phyloP scores from a whole-genome alignment of 2,888 invertebrate species.

The Drosophila quinaria region DNA sequence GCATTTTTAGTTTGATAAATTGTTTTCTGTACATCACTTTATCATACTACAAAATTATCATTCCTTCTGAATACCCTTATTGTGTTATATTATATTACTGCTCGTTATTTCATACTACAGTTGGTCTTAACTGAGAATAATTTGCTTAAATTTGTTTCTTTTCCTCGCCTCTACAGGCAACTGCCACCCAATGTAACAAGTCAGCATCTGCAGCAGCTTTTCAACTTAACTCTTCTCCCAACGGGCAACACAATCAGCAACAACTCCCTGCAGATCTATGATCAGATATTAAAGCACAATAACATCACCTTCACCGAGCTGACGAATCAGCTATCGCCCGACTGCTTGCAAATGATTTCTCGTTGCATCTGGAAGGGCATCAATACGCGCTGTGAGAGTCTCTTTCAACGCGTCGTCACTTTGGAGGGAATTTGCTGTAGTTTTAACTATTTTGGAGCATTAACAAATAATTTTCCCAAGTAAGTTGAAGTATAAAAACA shows the following conservation, averaged over 20 bases:
- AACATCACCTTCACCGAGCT: conserved; percentile 75
- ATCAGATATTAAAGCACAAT: conserved; percentile 75
- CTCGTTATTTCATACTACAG: too few relatives aligned
- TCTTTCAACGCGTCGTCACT: conserved; percentile 87
- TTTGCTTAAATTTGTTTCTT: too few relatives aligned
- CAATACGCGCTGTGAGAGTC: conserved; percentile 87
- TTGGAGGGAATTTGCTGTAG: conserved; percentile 88
- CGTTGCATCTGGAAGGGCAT: conserved; percentile 89
- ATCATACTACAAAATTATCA: too few relatives aligned
- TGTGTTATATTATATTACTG: too few relatives aligned
- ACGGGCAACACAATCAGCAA: conserved; percentile 65
- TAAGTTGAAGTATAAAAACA: conserved; percentile 49
- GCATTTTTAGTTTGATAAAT: too few relatives aligned
- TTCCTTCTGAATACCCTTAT: too few relatives aligned
- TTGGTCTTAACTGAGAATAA: too few relatives aligned
- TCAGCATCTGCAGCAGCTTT: conserved; percentile 72
- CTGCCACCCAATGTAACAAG: conserved; percentile 81
- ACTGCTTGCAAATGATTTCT: conserved; percentile 87
- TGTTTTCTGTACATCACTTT: too few relatives aligned
- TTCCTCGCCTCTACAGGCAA: conserved; percentile 54
- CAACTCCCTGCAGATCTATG: conserved; percentile 62
- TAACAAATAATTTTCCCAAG: conserved; percentile 81
- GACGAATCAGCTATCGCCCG: conserved; percentile 85
- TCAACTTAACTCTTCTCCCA: conserved; percentile 78
- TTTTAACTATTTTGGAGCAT: conserved; percentile 88